A percentile compares a stretch with the other conserved stretches of the same genome.
Evolutionary conservation across 2,797 vertebrate genomes (phyloP).

Genomic region (Galago senegalensis): DNA sequence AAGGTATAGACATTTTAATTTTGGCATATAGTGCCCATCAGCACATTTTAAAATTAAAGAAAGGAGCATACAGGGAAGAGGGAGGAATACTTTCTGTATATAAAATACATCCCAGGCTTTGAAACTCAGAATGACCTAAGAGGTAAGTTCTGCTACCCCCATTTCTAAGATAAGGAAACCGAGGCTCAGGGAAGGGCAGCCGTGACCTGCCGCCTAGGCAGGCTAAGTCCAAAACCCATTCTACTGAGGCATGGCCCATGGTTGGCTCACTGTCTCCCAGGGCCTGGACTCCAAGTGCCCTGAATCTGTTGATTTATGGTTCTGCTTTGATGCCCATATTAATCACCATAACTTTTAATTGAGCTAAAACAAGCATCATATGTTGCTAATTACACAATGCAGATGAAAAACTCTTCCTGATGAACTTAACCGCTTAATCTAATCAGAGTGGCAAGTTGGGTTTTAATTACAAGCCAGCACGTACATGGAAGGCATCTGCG

Average conservation of each 20-base stretch:
- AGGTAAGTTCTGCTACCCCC: not conserved
- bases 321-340: slow-evolving; percentile 80
- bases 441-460: slow-evolving; percentile 81
- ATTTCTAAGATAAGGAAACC: not conserved
- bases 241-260: accelerated
- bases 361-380: slow-evolving; percentile 83
- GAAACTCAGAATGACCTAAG: not conserved
- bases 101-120: not conserved
- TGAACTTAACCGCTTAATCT: slow-evolving; percentile 83
- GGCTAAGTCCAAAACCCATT: not conserved
- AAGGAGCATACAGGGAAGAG: not conserved
- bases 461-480: slow-evolving; percentile 84
- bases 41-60: not conserved
- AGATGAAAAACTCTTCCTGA: slow-evolving; percentile 75
- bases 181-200: not conserved
- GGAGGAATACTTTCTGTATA: accelerated
- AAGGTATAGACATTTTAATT: accelerated
- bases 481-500: slow-evolving; percentile 72
- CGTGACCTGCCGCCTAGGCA: not conserved
- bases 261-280: not conserved
- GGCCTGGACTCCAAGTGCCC: not conserved
- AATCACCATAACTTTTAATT: slow-evolving; percentile 86
- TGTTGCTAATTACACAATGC: slow-evolving; percentile 85
- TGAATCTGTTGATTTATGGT: slow-evolving; percentile 68
- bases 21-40: accelerated